Evolutionary conservation across 2,888 invertebrate genomes (phyloP), one percentile per base, ranked within the genome.

Genomic region (Hirtodrosophila confusa): DNA sequence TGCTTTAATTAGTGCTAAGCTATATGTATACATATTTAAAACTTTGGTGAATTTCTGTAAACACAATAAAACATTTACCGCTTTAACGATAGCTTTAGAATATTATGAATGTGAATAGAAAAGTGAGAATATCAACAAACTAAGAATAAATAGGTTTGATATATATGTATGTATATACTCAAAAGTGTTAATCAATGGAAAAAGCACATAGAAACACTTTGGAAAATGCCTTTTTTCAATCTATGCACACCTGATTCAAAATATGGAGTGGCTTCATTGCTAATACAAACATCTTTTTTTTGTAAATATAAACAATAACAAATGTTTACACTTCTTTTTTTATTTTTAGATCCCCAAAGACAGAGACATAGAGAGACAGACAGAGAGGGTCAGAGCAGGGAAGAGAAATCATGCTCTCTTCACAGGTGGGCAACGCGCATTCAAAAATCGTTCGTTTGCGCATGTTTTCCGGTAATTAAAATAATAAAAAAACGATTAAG

Each of bases 261-360:
- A 39, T 10, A 61, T 51, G 17, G 41, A 56, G 35, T 48, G 45
- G 27, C 27, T 40, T 23, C 33, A 39, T 23, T 68, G 72, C 66
- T 65, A 75, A 54, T 70, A n/a, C n/a, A 57, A 61, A 48, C 72
- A 57, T 47, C 33, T 67, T 87, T 66, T 48, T 72, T 87, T 78
- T 7, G 80, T 87, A 80, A 80, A 87, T 82, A 80, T 85, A 80
- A 80, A 80, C 80, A 80, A 78, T 54, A 82, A 82, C 66, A 75
- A 82, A 85, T 82, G 85, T 66, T 65, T 78, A 87, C 60, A 53
- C 33, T 49, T 39, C 9, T 64, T 36, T 41, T 45, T 39, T 23
- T 60, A 44, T 27, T 27, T 31, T 31, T 61, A 74, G 49, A 43
- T 40, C 1, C 12, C 23, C 45, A 31, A 17, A 31, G 31, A 9